phyloP scores from a whole-genome alignment of 2,797 vertebrate species.

The Denticeps clupeoides region DNA sequence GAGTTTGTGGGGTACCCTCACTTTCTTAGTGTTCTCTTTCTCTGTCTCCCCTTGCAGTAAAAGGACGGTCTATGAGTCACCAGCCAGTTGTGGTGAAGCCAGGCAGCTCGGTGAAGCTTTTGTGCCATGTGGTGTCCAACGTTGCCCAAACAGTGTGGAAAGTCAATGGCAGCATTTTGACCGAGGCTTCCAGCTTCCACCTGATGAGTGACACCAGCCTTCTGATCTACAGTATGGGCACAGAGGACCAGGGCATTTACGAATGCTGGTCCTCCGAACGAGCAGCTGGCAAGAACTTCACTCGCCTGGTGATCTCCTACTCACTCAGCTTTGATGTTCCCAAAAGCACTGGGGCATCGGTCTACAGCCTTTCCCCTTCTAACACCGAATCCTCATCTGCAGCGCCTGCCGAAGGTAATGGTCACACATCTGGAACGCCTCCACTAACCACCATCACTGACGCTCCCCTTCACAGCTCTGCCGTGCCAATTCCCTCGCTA shows the following conservation, averaged over 20 bases:
- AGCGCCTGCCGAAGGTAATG: constrained; percentile 60
- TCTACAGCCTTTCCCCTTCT: neutral
- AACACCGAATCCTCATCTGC: constrained; percentile 36
- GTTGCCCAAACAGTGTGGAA: constrained; percentile 81
- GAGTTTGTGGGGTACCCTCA: neutral
- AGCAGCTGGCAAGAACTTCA: constrained; percentile 69
- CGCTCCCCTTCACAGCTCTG: constrained; percentile 41
- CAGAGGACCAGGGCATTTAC: constrained; percentile 77
- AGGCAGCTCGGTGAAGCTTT: constrained; percentile 79
- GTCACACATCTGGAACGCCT: constrained; percentile 38
- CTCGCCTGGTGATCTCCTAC: constrained; percentile 69
- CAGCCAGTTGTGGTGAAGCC: constrained; percentile 62
- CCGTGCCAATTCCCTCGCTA: constrained; percentile 44
- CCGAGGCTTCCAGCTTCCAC: constrained; percentile 74
- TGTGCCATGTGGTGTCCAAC: constrained; percentile 78
- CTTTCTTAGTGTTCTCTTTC: neutral
- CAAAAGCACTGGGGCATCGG: neutral
- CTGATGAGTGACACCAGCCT: constrained; percentile 69
- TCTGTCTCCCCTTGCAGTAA: constrained; percentile 29
- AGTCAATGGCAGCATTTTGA: constrained; percentile 63
- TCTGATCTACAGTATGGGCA: constrained; percentile 81
- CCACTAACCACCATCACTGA: constrained; percentile 50
- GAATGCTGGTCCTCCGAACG: constrained; percentile 82
- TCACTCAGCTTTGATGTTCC: constrained; percentile 5
- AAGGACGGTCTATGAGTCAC: constrained; percentile 12